Base-by-base conservation (phyloP, 2,113 vertebrate species). In the Sminthopsis crassicaudata region DNA sequence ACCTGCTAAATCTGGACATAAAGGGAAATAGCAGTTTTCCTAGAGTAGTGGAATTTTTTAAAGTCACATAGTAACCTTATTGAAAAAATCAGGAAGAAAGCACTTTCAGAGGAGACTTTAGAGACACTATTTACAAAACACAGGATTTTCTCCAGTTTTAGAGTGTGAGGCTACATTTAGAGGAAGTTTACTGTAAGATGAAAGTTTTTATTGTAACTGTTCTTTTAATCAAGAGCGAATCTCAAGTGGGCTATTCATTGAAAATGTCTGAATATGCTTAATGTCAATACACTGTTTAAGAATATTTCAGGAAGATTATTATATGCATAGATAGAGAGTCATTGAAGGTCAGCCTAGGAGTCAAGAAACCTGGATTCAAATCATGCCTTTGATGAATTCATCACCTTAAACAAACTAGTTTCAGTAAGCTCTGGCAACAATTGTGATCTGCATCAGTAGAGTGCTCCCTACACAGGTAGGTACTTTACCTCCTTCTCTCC, bases 21-120 rank as follows among this genome's bases (percentile, higher is more conserved):
- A 99, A 98, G 98, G 98, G 98, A 99, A 99, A 98, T 98, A 98
- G 98, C 98, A 98, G 97, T 98, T 98, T 99, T 98, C 98, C 98
- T 98, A 98, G 96, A 98, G 98, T 97, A 98, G 98, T 98, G 98
- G 98, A 99, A 98, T 98, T 98, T 98, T 98, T 98, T 98, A 98
- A 97, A 98, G 98, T 98, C 96, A 97, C 98, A 99, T 98, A 99
- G 98, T 98, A 98, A 98, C 97, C 98, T 98, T 98, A 99, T 99
- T 99, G 98, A 99, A 97, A 98, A 98, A 98, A 98, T 97, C 97
- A 99, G 98, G 99, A 98, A 98, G 98, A 98, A 98, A 98, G 97
- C 94, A 98, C 98, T 99, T 98, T 98, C 98, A 98, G 97, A 98
- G 97, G 98, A 98, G 98, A 98, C 98, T 98, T 98, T 97, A 97